Conservation (phyloP, 35 echinoderm and acorn worm genomes). For the Hemicentrotus pulcherrimus region DNA sequence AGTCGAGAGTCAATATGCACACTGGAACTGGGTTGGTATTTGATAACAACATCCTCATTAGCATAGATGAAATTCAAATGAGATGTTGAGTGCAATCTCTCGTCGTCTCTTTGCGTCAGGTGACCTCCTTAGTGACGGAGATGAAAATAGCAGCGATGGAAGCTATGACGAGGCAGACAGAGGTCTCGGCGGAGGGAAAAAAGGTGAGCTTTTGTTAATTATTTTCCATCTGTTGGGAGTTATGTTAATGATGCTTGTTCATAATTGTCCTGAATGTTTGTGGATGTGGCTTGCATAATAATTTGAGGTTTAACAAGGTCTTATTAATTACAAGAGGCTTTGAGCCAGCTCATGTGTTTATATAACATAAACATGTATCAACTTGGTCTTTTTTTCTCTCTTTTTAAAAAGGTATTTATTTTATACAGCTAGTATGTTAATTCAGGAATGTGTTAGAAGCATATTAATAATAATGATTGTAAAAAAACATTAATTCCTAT, state of each 20-base stretch:
- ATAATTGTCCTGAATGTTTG: background rate
- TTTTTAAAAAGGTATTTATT: background rate
- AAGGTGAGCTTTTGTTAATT: slow-evolving; percentile 18
- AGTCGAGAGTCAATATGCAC: background rate
- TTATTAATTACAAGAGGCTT: background rate
- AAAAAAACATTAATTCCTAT: no score
- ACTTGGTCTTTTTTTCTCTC: background rate
- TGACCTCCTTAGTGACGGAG: slow-evolving; percentile 42
- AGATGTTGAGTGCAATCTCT: slow-evolving; percentile 21
- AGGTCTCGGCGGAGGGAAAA: background rate
- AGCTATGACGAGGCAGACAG: slow-evolving; percentile 37
- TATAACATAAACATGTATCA: background rate
- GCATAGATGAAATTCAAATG: slow-evolving; percentile 41
- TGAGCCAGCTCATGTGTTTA: background rate
- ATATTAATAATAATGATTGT: no score
- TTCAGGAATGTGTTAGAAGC: background rate
- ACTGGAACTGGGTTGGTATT: background rate
- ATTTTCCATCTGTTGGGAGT: background rate
- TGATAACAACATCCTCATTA: background rate
- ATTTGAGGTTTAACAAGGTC: background rate
- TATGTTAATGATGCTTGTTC: background rate
- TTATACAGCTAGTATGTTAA: background rate
- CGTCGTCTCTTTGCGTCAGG: slow-evolving; percentile 48
- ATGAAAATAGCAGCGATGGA: slow-evolving; percentile 30
- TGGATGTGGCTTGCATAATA: background rate